Conservation (phyloP, 2,888 invertebrate genomes). For the Leptodirus hochenwartii region DNA sequence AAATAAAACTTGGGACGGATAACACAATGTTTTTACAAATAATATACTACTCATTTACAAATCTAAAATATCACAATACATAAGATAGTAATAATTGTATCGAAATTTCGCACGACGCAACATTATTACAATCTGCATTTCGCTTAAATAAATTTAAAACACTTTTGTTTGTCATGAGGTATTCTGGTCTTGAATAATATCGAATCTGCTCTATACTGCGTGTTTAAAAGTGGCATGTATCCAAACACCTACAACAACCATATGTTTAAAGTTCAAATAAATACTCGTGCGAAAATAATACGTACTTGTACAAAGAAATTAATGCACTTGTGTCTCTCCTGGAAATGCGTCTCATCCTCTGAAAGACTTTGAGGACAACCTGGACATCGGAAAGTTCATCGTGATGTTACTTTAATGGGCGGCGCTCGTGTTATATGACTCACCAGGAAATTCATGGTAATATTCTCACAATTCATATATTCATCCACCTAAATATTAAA, state of each 20-base stretch:
- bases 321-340: constrained; percentile 93
- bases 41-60: too few species aligned
- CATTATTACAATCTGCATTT: too few species aligned
- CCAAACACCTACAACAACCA: constrained; percentile 70
- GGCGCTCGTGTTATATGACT: constrained; percentile 93
- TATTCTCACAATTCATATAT: constrained; percentile 98
- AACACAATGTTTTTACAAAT: too few species aligned
- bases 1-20: too few species aligned
- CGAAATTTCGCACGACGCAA: too few species aligned
- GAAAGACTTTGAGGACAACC: constrained; percentile 93
- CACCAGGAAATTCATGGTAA: constrained; percentile 98
- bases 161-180: constrained; percentile 97
- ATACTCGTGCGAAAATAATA: constrained; percentile 9
- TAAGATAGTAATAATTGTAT: too few species aligned
- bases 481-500: too few species aligned
- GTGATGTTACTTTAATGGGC: constrained; percentile 94
- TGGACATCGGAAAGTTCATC: constrained; percentile 97
- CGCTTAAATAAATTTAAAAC: constrained; percentile 95
- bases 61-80: too few species aligned
- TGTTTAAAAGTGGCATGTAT: constrained; percentile 90
- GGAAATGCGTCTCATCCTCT: constrained; percentile 92
- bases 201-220: constrained; percentile 93
- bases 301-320: constrained; percentile 78
- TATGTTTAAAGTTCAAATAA: constrained; percentile 8
- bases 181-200: constrained; percentile 96